Evolutionary conservation across 2,888 invertebrate species (phyloP), one percentile per base, ranked within the genome.

Genomic region (Tipula vernalis): DNA sequence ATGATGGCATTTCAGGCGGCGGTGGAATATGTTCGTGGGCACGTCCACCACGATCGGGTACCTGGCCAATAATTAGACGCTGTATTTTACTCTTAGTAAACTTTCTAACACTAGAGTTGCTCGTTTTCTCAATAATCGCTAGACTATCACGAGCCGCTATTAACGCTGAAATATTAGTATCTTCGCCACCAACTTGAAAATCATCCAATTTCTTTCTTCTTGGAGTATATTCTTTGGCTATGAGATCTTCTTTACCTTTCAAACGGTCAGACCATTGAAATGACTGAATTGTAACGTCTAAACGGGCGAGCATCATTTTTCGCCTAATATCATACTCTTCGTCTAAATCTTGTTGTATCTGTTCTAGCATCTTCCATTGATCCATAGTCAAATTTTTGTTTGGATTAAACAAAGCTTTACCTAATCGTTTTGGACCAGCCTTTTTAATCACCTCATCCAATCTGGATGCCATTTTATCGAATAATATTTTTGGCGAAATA

Each of bases 1-100:
- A 99, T 0, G 97, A 95, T 0, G 99, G 99, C 98, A 99, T 98
- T 92, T 99, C 99, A 0, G 98, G 98, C 0, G 98, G 98, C 0
- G 99, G 99, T 0, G 97, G 95, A 88, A 97, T 96, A 89, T 96
- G 95, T 89, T 99, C 99, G 89, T 95, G 94, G 0, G 98, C 96
- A 86, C 99, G 93, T 0, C 99, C 99, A 28, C 99, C 99, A 89
- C 99, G 93, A 91, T 99, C 99, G 0, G 98, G 98, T 0, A 98
- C 98, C 94, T 95, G 92, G 87, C 98, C 98, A 90, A 98, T 98
- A 44, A 98, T 94, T 87, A 98, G 96, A 92, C 95, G 96, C 89
- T 98, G 98, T 42, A 99, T 94, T 87, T 95, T 93, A 87, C 96
- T 95, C 89, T 94, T 94, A 0, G 98, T 98, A 89, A 96, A 96